Conservation (phyloP, 2,113 vertebrate genomes). For the Paratilapia polleni region DNA sequence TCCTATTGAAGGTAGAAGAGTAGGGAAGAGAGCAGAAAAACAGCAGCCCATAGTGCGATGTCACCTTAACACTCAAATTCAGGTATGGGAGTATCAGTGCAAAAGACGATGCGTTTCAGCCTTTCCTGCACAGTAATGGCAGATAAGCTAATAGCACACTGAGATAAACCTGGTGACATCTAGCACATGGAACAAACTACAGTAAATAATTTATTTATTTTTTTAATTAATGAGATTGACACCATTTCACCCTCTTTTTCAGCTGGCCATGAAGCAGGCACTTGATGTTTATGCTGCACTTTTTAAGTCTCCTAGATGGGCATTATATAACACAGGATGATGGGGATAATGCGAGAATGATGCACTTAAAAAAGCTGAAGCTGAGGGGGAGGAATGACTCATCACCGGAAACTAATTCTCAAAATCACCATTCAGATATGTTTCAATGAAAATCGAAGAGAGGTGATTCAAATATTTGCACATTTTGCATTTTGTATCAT, state of each 20-base stretch:
- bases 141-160: not conserved
- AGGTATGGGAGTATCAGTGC: not conserved
- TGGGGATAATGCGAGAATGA: conserved; percentile 36
- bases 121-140: not conserved
- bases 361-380: conserved; percentile 35
- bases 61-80: not conserved
- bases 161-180: conserved; percentile 9
- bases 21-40: not conserved
- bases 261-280: conserved; percentile 8
- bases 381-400: conserved; percentile 43
- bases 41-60: not conserved
- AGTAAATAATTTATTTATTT: too few species aligned
- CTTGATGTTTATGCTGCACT: conserved; percentile 37
- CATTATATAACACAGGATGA: conserved; percentile 40
- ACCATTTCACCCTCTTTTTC: not conserved
- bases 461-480: not conserved
- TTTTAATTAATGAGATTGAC: too few species aligned
- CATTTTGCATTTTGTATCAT: not conserved
- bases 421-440: conserved; percentile 13
- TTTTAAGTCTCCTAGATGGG: conserved; percentile 18
- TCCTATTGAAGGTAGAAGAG: not conserved
- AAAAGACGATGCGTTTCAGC: not conserved
- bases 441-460: conserved; percentile 1
- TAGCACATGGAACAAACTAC: not conserved
- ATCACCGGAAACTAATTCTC: conserved; percentile 21